phyloP scores from a whole-genome alignment of 2,888 invertebrate genomes.

The Osmoderma eremita region DNA sequence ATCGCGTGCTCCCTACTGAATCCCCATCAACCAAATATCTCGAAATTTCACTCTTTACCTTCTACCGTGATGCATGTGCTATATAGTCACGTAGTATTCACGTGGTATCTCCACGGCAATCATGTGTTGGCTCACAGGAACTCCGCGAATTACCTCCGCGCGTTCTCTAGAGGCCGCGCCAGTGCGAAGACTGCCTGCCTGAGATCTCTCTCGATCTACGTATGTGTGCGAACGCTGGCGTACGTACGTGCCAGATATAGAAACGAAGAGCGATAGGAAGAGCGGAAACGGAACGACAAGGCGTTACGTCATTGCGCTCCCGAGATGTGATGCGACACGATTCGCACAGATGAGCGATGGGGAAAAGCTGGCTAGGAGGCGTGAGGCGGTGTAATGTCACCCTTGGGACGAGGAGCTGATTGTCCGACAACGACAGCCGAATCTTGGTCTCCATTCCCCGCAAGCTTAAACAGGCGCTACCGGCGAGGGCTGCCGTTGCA shows the following conservation, averaged over 20 bases:
- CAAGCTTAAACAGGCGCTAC: constrained; percentile 37
- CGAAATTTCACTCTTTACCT: constrained; percentile 20
- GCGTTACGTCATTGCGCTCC: constrained; percentile 49
- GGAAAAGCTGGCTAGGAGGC: constrained; percentile 49
- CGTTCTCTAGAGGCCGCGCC: constrained; percentile 52
- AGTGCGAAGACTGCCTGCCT: constrained; percentile 36
- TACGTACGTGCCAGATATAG: constrained; percentile 3
- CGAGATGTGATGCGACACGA: constrained; percentile 54
- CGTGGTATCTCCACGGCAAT: constrained; percentile 61
- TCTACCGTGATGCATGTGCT: neutral
- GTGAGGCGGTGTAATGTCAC: constrained; percentile 59
- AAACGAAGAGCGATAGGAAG: too few relatives aligned
- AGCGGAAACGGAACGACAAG: constrained; percentile 56
- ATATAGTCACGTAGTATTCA: constrained; percentile 57
- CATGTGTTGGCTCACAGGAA: constrained; percentile 60
- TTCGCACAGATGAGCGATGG: constrained; percentile 55
- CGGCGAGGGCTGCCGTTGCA: constrained; percentile 29
- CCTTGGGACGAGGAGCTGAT: constrained; percentile 59
- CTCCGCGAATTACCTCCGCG: constrained; percentile 61
- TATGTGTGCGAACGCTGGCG: neutral
- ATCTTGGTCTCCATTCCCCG: constrained; percentile 51
- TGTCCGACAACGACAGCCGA: constrained; percentile 59
- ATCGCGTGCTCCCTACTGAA: too few relatives aligned
- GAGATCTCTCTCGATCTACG: neutral
- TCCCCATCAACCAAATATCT: constrained; percentile 16